Evolutionary conservation across 1,140 invertebrate species (phyloP).

Genomic region (Pseudomyrmex pallidus): DNA sequence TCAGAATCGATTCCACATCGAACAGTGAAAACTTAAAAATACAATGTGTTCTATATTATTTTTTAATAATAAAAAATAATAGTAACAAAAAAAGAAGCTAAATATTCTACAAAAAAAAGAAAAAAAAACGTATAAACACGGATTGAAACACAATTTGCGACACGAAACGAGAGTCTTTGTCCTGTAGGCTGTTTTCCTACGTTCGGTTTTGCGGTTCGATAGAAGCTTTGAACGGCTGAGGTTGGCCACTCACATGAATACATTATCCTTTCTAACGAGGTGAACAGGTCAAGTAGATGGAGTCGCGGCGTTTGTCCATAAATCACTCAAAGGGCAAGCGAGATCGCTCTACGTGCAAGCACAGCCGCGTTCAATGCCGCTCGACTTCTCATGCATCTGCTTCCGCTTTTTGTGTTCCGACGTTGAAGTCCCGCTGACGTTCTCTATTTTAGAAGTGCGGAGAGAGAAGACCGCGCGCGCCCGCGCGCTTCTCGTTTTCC

Average conservation of each 20-base stretch:
- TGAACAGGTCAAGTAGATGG: conserved; percentile 82
- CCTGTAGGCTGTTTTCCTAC: conserved; percentile 8
- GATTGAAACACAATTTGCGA: neutral
- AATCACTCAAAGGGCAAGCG: conserved; percentile 77
- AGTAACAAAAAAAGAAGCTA: neutral
- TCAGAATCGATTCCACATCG: neutral
- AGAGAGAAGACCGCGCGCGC: conserved; percentile 1
- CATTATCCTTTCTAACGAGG: conserved; percentile 83
- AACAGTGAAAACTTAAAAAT: neutral
- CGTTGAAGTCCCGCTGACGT: conserved; percentile 1
- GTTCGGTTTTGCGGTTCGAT: conserved; percentile 51
- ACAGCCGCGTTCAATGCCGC: conserved; percentile 52
- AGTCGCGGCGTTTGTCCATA: conserved; percentile 78
- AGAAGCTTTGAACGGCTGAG: conserved; percentile 46
- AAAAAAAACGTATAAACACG: conserved; percentile 18
- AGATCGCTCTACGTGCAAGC: conserved; percentile 67
- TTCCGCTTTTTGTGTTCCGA: conserved; percentile 77
- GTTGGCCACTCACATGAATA: conserved; percentile 80
- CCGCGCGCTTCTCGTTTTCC: neutral
- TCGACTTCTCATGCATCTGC: conserved; percentile 73
- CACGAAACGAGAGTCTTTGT: neutral
- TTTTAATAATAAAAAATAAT: neutral
- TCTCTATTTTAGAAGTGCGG: neutral
- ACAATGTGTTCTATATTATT: neutral
- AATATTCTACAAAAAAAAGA: neutral